These are phyloP conservation scores for Apis cerana DNA, from an alignment of 1,140 invertebrate species.

Conservation along the genomic window DNA sequence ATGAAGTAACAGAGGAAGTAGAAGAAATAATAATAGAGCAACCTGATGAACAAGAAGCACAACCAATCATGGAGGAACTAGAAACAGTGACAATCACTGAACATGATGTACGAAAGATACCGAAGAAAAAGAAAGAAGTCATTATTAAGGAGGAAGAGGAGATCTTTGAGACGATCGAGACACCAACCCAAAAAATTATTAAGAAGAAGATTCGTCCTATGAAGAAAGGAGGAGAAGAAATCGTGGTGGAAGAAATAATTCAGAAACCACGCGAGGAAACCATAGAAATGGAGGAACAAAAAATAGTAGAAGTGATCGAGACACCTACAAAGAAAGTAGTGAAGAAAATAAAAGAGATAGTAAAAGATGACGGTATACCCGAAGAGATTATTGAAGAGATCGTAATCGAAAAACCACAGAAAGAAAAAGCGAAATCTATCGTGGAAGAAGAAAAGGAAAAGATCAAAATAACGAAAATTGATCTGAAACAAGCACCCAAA, in stretches of 20 bases:
- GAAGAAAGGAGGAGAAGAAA: conserved; percentile 57
- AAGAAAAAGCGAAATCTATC: conserved; percentile 21
- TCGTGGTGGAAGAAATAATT: conserved; percentile 55
- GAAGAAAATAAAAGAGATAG: conserved; percentile 63
- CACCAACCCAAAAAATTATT: conserved; percentile 64
- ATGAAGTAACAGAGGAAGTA: conserved; percentile 63
- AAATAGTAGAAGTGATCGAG: conserved; percentile 59
- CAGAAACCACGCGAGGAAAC: conserved; percentile 42
- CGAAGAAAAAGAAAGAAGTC: conserved; percentile 57
- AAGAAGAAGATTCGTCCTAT: conserved; percentile 68
- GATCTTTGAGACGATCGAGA: conserved; percentile 68
- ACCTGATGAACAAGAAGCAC: conserved; percentile 62
- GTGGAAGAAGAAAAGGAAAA: conserved; percentile 34
- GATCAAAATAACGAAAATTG: conserved; percentile 22
- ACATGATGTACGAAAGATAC: conserved; percentile 66
- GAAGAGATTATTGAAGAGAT: conserved; percentile 65
- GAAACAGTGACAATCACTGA: conserved; percentile 66
- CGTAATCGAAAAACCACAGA: conserved; percentile 59
- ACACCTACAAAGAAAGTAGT: conserved; percentile 58
- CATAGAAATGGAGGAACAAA: conserved; percentile 47
- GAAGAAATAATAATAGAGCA: conserved; percentile 49
- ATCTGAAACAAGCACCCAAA: conserved; percentile 35
- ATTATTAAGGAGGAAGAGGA: conserved; percentile 68
- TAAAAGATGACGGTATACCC: conserved; percentile 64
- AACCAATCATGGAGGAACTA: conserved; percentile 63